Base-by-base conservation (phyloP, 2,797 vertebrate genomes). In the Lepilemur ruficaudatus region DNA sequence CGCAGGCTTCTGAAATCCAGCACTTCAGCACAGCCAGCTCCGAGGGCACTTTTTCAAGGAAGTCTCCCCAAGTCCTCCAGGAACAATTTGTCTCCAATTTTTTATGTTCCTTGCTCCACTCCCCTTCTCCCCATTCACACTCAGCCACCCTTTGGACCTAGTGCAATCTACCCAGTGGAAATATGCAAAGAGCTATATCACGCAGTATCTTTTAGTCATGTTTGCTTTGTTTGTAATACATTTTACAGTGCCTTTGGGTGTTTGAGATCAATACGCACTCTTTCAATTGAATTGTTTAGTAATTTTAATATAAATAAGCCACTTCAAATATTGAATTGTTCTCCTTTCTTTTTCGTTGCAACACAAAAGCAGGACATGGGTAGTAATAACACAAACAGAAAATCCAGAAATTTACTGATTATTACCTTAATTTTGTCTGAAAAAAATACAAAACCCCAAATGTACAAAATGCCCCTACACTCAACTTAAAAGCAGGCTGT, bases 381-480 rank as follows among this genome's bases (percentile, higher is more conserved):
- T 63, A 55, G 5, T 67, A 67, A 93, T 50, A 80, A 52, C 11
- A 79, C 59, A 63, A 78, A 30, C 30, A 22, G n/a, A 92, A 84
- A 85, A 46, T 32, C 38, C 32, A 41, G 48, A 14, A 55, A 86
- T 22, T 70, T 92, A 14, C 32, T 76, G 32, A 82, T 78, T 67
- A 72, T 81, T 91, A 93, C 12, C 65, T 90, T 28, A 76, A n/a
- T 65, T 30, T 95, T 93, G 32, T 94, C 69, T 67, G 41, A 84
- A 83, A 83, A 94, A 65, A 28, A 2, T 80, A 55, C 10, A 80
- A 84, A 94, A 63, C 20, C 10, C 5, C 14, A 65, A 94, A 86
- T 10, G 46, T 15, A 69, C 5, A 73, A 81, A 89, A 69, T 38
- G 18, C 18, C 14, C 41, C 5, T 17, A 73, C n/a, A 84, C 43